These are phyloP conservation scores for Drosophila carrolli DNA, from an alignment of 1,140 invertebrate species.

Conservation along the genomic window DNA sequence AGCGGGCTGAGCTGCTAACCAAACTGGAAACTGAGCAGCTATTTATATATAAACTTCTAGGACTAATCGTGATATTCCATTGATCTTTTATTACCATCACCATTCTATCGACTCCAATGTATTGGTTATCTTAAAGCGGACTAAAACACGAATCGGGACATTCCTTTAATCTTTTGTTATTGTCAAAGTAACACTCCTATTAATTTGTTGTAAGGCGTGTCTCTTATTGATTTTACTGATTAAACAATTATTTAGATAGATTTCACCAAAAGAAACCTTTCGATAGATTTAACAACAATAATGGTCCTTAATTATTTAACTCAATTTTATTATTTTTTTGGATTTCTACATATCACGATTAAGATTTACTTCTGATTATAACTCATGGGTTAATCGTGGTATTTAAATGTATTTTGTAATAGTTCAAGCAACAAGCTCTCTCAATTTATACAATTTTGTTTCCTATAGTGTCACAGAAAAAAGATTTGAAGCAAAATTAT, in stretches of 20 bases:
- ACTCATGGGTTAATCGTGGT: no score
- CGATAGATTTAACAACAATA: no score
- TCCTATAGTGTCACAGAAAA: background rate
- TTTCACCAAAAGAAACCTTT: no score
- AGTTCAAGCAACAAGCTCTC: no score
- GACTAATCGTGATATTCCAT: constrained; percentile 47
- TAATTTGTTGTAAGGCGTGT: no score
- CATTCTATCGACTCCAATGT: background rate
- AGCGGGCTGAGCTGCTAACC: constrained; percentile 39
- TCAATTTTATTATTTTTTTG: no score
- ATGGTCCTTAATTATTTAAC: background rate
- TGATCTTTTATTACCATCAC: constrained; percentile 18
- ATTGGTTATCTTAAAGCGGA: background rate
- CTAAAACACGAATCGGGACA: no score
- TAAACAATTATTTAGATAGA: no score
- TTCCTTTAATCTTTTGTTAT: no score
- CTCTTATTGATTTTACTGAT: no score
- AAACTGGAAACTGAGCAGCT: constrained; percentile 41
- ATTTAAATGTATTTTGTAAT: background rate
- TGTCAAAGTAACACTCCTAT: no score
- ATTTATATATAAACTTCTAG: constrained; percentile 20
- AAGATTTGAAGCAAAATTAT: background rate
- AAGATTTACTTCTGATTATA: constrained; percentile 1
- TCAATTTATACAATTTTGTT: background rate
- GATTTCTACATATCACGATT: constrained; percentile 27